These are phyloP conservation scores for Halocaridina rubra DNA, from an alignment of 2,888 invertebrate genomes.

Conservation along the genomic window DNA sequence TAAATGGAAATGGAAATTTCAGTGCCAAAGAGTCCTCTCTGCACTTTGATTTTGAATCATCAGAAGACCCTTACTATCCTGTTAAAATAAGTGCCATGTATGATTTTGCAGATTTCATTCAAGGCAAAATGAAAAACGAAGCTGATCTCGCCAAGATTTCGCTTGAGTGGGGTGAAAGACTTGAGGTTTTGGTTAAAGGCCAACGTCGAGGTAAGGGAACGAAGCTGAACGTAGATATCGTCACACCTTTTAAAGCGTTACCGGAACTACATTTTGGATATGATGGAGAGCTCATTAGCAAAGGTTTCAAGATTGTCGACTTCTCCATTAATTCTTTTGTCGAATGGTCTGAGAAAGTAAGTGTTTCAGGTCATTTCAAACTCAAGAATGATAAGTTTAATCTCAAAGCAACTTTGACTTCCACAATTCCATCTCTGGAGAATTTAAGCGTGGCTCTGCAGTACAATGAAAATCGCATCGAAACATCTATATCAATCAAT, in stretches of 20 bases:
- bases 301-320: not conserved
- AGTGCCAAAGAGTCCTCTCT: not conserved
- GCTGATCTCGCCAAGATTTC: not conserved
- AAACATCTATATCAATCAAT: not conserved
- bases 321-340: constrained; percentile 14
- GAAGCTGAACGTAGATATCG: constrained; percentile 12
- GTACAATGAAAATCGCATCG: not conserved
- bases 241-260: constrained; percentile 30
- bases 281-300: not conserved
- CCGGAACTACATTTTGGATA: constrained; percentile 28
- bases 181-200: constrained; percentile 20
- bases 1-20: not conserved
- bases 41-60: constrained; percentile 6
- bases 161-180: constrained; percentile 35
- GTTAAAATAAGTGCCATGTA: constrained; percentile 20
- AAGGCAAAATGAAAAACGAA: constrained; percentile 19
- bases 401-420: not conserved
- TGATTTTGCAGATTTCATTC: constrained; percentile 18
- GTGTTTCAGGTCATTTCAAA: constrained; percentile 16
- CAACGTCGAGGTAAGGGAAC: not conserved
- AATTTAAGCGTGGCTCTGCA: not conserved
- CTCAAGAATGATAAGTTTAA: not conserved
- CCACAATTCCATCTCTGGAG: constrained; percentile 2
- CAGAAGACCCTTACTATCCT: constrained; percentile 21
- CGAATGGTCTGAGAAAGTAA: constrained; percentile 29